Evolutionary conservation across 2,797 vertebrate species (phyloP).

Genomic region (Glyptemys insculpta): DNA sequence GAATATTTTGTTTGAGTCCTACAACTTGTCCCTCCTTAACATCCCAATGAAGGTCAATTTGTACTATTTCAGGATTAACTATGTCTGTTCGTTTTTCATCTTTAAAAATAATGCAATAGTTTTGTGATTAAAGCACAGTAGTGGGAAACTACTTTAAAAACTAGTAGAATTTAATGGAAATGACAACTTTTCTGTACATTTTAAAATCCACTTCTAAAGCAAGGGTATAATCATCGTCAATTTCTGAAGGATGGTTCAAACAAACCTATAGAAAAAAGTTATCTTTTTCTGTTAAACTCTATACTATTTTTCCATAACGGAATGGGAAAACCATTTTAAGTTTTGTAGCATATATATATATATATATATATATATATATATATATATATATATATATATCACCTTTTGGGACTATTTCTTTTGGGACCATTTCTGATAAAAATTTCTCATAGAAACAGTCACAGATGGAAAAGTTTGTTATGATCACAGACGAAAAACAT

Average conservation of each 20-base stretch:
- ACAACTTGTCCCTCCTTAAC: background rate
- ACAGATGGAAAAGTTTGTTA: constrained; percentile 56
- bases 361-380: too few species aligned
- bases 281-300: background rate
- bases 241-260: background rate
- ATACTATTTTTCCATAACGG: background rate
- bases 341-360: constrained; percentile 14
- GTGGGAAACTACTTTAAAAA: background rate
- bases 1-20: background rate
- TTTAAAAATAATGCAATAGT: constrained; percentile 11
- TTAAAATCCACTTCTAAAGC: background rate
- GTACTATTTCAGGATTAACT: constrained; percentile 15
- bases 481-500: constrained; percentile 43
- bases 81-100: constrained; percentile 14
- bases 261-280: background rate
- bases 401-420: too few species aligned
- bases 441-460: constrained; percentile 48
- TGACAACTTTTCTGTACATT: background rate
- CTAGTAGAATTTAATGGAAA: background rate
- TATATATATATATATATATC: too few species aligned
- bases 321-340: constrained; percentile 22
- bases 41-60: background rate
- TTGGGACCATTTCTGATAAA: constrained; percentile 47
- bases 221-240: background rate
- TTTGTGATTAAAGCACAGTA: constrained; percentile 37